These are phyloP conservation scores for Etheostoma cragini DNA, from an alignment of 2,113 vertebrate genomes.

Conservation along the genomic window DNA sequence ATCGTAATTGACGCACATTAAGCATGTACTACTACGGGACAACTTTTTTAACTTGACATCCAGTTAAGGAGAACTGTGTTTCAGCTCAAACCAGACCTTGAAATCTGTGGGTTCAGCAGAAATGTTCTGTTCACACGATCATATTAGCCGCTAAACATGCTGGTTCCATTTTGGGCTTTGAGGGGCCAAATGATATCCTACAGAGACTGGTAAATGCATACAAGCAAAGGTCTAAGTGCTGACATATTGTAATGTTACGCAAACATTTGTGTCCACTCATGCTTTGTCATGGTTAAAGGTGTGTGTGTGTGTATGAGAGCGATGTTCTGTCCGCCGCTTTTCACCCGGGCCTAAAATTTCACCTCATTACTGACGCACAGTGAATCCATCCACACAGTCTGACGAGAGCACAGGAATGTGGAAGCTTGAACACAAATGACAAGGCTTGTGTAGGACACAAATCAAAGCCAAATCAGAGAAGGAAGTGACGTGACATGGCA, in stretches of 20 bases:
- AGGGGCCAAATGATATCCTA: background rate
- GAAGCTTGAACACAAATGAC: conserved; percentile 36
- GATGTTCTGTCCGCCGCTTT: conserved; percentile 5
- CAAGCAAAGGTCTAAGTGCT: background rate
- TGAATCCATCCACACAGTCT: conserved; percentile 36
- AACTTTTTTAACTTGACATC: background rate
- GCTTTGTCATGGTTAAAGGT: background rate
- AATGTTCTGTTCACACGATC: background rate
- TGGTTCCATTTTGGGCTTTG: background rate
- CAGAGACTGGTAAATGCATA: background rate
- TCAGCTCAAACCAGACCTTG: background rate
- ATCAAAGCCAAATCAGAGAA: conserved; percentile 9
- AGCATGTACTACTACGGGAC: too few relatives aligned
- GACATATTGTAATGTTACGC: background rate
- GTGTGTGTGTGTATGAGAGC: background rate
- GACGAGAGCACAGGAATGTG: conserved; percentile 69
- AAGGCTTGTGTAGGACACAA: conserved; percentile 13
- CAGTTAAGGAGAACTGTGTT: background rate
- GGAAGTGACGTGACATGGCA: conserved; percentile 1
- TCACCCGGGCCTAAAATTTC: conserved; percentile 64
- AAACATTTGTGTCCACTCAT: background rate
- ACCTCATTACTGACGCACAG: conserved; percentile 71
- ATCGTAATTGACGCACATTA: too few relatives aligned
- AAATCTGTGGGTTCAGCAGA: conserved; percentile 14
- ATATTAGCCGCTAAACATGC: background rate